Evolutionary conservation across 2,113 vertebrate genomes (phyloP).

Genomic region (Hassar affinis): DNA sequence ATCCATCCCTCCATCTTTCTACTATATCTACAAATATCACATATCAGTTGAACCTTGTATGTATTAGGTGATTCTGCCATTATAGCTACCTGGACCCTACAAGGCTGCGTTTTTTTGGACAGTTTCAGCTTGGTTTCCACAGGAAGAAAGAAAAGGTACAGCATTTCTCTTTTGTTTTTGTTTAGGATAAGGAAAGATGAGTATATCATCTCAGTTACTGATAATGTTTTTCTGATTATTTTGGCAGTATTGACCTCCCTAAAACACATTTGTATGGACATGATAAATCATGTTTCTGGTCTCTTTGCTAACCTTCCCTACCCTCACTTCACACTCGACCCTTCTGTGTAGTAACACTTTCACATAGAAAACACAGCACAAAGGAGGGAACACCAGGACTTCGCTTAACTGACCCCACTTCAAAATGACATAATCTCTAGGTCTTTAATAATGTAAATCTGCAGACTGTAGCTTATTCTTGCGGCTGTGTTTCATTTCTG

Average conservation of each 20-base stretch:
- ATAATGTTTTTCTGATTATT: neutral
- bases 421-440: slow-evolving; percentile 5
- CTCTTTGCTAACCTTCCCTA: neutral
- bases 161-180: neutral
- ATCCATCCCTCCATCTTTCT: too few relatives aligned
- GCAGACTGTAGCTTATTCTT: neutral
- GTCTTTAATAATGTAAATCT: neutral
- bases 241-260: slow-evolving; percentile 13
- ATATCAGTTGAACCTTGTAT: neutral
- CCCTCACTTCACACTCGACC: neutral
- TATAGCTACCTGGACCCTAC: neutral
- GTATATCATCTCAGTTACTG: neutral
- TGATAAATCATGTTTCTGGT: neutral
- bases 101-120: neutral
- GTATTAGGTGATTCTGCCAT: neutral
- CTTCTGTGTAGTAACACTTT: neutral
- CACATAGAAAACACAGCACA: neutral
- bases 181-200: too few relatives aligned
- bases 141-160: neutral
- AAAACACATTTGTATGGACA: neutral
- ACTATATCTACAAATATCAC: too few relatives aligned
- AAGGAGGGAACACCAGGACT: neutral
- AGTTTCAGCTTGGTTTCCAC: neutral
- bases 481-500: slow-evolving; percentile 20
- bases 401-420: neutral